Conservation (phyloP, 2,888 invertebrate species). For the Mylabris sibirica region DNA sequence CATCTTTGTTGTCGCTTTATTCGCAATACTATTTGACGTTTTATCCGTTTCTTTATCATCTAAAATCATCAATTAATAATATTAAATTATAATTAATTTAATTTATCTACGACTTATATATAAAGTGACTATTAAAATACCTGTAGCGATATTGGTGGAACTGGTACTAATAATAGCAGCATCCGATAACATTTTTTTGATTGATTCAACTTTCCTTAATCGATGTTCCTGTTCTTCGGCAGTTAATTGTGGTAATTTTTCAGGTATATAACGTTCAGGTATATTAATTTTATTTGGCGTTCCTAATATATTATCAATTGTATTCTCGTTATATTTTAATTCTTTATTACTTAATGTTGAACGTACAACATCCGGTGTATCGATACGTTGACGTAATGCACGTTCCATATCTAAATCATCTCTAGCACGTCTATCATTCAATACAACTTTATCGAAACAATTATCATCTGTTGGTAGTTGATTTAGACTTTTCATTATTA, state of each 20-base stretch:
- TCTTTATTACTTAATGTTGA: slow-evolving; percentile 76
- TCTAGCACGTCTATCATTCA: slow-evolving; percentile 69
- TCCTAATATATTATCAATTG: slow-evolving; percentile 85
- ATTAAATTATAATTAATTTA: not conserved
- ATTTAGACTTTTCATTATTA: slow-evolving; percentile 56
- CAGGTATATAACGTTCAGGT: slow-evolving; percentile 91
- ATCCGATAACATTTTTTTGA: slow-evolving; percentile 88
- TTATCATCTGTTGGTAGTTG: slow-evolving; percentile 53
- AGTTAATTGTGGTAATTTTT: slow-evolving; percentile 85
- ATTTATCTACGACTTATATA: too few relatives aligned
- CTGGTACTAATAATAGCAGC: slow-evolving; percentile 64
- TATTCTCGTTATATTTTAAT: slow-evolving; percentile 76
- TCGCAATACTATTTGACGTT: slow-evolving; percentile 54
- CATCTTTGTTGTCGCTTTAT: slow-evolving; percentile 60
- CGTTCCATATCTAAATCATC: slow-evolving; percentile 90
- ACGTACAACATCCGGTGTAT: slow-evolving; percentile 86
- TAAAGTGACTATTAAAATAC: too few relatives aligned
- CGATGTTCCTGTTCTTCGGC: slow-evolving; percentile 86
- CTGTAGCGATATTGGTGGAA: slow-evolving; percentile 50
- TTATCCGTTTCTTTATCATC: slow-evolving; percentile 48
- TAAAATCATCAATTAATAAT: slow-evolving; percentile 27
- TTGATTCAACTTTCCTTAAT: slow-evolving; percentile 87
- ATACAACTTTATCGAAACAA: slow-evolving; percentile 50
- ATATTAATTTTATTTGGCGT: slow-evolving; percentile 91
- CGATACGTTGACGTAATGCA: slow-evolving; percentile 76